A percentile compares a stretch with the other conserved stretches of the same genome.
Evolutionary conservation across 2,888 invertebrate species (phyloP).

Genomic region (Steinernema hermaphroditum): DNA sequence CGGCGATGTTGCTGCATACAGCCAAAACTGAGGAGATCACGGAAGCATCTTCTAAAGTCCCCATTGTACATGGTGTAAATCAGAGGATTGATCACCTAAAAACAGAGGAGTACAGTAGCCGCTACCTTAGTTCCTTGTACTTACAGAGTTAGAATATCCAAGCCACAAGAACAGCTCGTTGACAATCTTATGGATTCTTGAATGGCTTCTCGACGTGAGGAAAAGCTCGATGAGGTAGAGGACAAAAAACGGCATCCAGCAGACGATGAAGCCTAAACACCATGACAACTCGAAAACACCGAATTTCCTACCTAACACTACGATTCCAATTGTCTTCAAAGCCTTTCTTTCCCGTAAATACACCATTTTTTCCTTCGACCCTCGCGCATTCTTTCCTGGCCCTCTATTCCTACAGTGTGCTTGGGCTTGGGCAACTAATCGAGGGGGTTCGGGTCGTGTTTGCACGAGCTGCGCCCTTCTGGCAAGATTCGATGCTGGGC

Average conservation of each 20-base stretch:
- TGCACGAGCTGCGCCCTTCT: conserved; percentile 46
- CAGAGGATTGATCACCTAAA: conserved; percentile 64
- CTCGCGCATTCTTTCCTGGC: conserved; percentile 49
- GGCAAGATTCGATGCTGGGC: conserved; percentile 33
- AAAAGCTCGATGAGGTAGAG: conserved; percentile 66
- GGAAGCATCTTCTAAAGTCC: conserved; percentile 66
- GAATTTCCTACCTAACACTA: conserved; percentile 58
- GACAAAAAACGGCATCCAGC: conserved; percentile 68
- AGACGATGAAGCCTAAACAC: conserved; percentile 66
- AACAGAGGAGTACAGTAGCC: background rate
- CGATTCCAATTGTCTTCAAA: conserved; percentile 66
- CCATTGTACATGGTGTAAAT: conserved; percentile 67
- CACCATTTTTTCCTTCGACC: conserved; percentile 66
- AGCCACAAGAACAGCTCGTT: conserved; percentile 67
- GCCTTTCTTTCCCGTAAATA: conserved; percentile 66
- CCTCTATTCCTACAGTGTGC: conserved; percentile 24
- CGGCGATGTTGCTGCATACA: conserved; percentile 64
- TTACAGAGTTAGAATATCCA: conserved; percentile 67
- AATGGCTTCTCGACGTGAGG: conserved; percentile 42
- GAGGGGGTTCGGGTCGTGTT: conserved; percentile 53
- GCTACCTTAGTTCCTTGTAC: background rate
- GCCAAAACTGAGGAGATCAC: conserved; percentile 65
- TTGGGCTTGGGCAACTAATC: conserved; percentile 50
- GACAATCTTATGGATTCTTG: conserved; percentile 49
- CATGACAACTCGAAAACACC: background rate